Base-by-base conservation (phyloP, 1,140 invertebrate species). In the Phthorimaea operculella region DNA sequence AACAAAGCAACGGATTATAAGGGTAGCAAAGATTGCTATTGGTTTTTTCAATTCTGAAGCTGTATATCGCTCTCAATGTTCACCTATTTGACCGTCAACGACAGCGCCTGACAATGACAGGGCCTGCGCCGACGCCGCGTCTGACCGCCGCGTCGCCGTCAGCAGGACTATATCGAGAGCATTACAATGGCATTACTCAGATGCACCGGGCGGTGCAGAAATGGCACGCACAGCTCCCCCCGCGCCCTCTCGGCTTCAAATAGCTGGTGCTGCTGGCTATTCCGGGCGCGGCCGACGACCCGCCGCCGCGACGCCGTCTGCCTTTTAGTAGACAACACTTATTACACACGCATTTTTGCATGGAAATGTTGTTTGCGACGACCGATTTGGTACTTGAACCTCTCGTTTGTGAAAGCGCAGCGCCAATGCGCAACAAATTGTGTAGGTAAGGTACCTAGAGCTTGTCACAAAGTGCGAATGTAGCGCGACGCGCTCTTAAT, bases 151-250 rank as follows among this genome's bases (percentile, higher is more conserved):
- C 50, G 42, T 58, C 57, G 61, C 70, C 62, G 64, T 64, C 69
- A 66, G 69, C 66, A 68, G 65, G 70, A 72, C 65, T 82, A 82
- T 79, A 84, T 79, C 69, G 72, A 79, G 79, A 76, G 72, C 76
- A 82, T 84, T 82, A 81, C 79, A 84, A 84, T 82, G 78, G 69
- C 76, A 84, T 84, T 84, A 84, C 81, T 84, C 81, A 82, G 79
- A 84, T 82, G 79, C 81, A 81, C 74, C 73, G 75, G 77, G 72
- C 76, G 76, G 65, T 80, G 77, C 77, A 82, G 75, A 84, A 82
- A 81, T 80, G 79, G 77, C 79, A 81, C 79, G 76, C 78, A 72
- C 60, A 69, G 70, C 58, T 51, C 66, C 68, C 71, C 72, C 74
- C 66, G 61, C 58, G 66, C 72, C 66, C 72, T 61, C 65, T 55